These are phyloP conservation scores for Pteria penguin DNA, from an alignment of 2,888 invertebrate species.

Conservation along the genomic window DNA sequence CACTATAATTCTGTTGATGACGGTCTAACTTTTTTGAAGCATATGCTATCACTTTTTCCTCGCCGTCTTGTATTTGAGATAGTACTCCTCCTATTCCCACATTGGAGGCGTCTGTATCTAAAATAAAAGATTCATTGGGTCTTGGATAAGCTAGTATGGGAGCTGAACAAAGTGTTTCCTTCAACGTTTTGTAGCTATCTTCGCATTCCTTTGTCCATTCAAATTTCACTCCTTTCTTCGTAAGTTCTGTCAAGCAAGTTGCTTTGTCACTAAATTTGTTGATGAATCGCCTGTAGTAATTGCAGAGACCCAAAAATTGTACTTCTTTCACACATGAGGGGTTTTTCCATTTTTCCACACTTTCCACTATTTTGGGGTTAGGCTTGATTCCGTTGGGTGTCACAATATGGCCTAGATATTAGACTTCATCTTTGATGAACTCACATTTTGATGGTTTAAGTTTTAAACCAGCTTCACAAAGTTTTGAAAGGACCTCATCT, in stretches of 20 bases:
- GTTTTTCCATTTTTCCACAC: conserved; percentile 16
- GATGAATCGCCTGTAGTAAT: conserved; percentile 15
- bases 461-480: conserved; percentile 37
- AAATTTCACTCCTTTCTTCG: conserved; percentile 1
- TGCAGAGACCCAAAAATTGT: conserved; percentile 27
- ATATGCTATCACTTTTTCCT: conserved; percentile 30
- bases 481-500: conserved; percentile 32
- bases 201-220: neutral
- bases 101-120: conserved; percentile 25
- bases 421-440: conserved; percentile 26
- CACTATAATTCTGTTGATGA: conserved; percentile 24
- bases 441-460: conserved; percentile 39
- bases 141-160: conserved; percentile 6
- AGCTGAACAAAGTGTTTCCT: neutral
- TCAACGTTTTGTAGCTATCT: neutral
- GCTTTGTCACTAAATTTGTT: conserved; percentile 6
- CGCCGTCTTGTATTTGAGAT: conserved; percentile 19
- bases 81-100: conserved; percentile 2
- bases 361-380: conserved; percentile 16
- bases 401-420: conserved; percentile 30
- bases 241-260: neutral
- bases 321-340: conserved; percentile 21
- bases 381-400: conserved; percentile 23
- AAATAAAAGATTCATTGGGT: conserved; percentile 2
- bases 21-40: neutral